Evolutionary conservation across 1,140 invertebrate genomes (phyloP).

Genomic region (Heliconius melpomene): DNA sequence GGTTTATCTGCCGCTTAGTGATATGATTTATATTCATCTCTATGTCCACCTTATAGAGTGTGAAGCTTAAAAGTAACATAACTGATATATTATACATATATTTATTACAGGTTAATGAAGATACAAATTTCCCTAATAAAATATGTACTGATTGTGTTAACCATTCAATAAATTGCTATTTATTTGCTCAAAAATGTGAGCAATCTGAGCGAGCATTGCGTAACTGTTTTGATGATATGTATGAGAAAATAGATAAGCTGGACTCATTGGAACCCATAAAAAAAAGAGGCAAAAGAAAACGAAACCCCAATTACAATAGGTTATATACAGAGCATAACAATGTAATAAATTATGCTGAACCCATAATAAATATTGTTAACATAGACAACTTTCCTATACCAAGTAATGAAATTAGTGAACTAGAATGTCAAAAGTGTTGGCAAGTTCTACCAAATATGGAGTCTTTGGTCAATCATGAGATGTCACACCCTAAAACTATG

Average conservation of each 20-base stretch:
- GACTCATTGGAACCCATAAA: slow-evolving; percentile 62
- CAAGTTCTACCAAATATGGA: slow-evolving; percentile 59
- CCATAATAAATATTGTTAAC: slow-evolving; percentile 64
- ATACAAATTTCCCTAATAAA: slow-evolving; percentile 65
- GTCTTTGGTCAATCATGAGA: slow-evolving; percentile 64
- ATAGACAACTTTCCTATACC: slow-evolving; percentile 35
- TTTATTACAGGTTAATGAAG: slow-evolving; percentile 58
- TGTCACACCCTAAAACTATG: slow-evolving; percentile 65
- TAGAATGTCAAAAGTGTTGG: slow-evolving; percentile 71
- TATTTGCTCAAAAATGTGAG: slow-evolving; percentile 72
- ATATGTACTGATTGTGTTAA: slow-evolving; percentile 67
- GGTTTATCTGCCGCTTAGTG: too few species aligned
- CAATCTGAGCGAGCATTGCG: slow-evolving; percentile 60
- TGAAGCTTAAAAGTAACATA: neutral
- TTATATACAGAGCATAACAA: slow-evolving; percentile 59
- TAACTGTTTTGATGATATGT: slow-evolving; percentile 70
- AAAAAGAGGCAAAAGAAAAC: slow-evolving; percentile 64
- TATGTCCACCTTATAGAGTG: too few species aligned
- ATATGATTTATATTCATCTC: too few species aligned
- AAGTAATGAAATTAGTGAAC: slow-evolving; percentile 43
- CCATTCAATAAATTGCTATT: slow-evolving; percentile 55
- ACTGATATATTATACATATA: neutral
- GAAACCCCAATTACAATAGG: slow-evolving; percentile 60
- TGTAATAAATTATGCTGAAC: slow-evolving; percentile 70
- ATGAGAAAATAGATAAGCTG: slow-evolving; percentile 65